Evolutionary conservation across 2,888 invertebrate species (phyloP).

Genomic region (Noctua janthina): DNA sequence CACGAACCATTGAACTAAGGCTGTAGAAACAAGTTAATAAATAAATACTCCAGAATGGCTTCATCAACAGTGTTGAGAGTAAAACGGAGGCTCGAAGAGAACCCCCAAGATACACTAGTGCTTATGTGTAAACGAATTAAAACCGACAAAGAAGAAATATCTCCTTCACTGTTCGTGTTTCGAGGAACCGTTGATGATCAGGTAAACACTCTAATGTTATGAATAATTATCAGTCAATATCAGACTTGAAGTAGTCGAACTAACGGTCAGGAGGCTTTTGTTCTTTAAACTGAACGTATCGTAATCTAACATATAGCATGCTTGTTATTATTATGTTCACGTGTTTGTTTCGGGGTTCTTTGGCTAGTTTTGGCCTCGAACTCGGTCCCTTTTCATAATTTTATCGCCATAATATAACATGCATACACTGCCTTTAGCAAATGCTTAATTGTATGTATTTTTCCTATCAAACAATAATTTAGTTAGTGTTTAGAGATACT

Average conservation of each 20-base stretch:
- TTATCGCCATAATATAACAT: neutral
- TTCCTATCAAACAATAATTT: neutral
- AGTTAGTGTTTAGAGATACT: neutral
- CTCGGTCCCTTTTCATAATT: neutral
- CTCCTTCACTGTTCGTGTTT: slow-evolving; percentile 92
- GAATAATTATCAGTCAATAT: neutral
- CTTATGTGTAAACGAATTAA: slow-evolving; percentile 93
- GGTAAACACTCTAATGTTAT: slow-evolving; percentile 80
- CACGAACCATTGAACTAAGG: too few relatives aligned
- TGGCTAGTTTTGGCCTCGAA: neutral
- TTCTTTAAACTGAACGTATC: neutral
- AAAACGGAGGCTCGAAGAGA: slow-evolving; percentile 93
- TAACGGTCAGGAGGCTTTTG: neutral
- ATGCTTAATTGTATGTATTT: neutral
- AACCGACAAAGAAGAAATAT: slow-evolving; percentile 87
- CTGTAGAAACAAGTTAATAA: neutral
- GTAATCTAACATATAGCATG: neutral
- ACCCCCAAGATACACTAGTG: slow-evolving; percentile 93
- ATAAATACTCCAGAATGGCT: slow-evolving; percentile 43
- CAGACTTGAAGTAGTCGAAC: neutral
- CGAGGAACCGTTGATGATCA: slow-evolving; percentile 93
- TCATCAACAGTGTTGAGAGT: slow-evolving; percentile 92
- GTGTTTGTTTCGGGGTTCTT: neutral
- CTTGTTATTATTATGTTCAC: neutral
- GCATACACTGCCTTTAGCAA: neutral